Evolutionary conservation across 2,113 vertebrate genomes (phyloP).

Genomic region (human): DNA sequence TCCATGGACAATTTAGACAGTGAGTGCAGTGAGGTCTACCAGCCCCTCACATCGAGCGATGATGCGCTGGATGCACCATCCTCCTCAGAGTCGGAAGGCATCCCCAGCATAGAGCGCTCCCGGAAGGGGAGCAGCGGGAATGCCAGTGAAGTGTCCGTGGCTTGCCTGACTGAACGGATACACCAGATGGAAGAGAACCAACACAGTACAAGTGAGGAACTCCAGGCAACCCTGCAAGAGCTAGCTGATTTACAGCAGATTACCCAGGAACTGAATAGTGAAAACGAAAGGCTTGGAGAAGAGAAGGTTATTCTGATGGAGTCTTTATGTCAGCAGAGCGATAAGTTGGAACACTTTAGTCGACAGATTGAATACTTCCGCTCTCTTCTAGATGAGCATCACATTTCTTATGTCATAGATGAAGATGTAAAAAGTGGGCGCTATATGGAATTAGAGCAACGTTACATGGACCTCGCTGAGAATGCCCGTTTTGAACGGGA

Average conservation of each 20-base stretch:
- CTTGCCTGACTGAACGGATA: constrained; percentile 95
- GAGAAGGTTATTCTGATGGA: constrained; percentile 97
- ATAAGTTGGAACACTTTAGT: constrained; percentile 93
- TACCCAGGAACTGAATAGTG: constrained; percentile 95
- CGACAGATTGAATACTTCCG: constrained; percentile 94
- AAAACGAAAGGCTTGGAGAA: constrained; percentile 96
- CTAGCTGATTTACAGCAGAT: constrained; percentile 96
- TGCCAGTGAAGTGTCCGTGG: constrained; percentile 93
- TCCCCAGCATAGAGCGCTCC: constrained; percentile 90
- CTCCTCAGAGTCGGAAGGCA: constrained; percentile 92
- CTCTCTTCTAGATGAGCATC: constrained; percentile 93
- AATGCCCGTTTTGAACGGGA: constrained; percentile 95
- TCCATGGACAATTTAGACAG: constrained; percentile 96
- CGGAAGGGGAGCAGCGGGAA: constrained; percentile 93
- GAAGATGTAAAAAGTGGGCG: constrained; percentile 95
- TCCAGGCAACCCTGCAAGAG: constrained; percentile 96
- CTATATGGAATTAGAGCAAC: constrained; percentile 96
- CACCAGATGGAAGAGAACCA: constrained; percentile 99
- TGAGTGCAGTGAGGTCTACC: constrained; percentile 96
- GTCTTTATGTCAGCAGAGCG: constrained; percentile 95
- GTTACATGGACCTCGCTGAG: constrained; percentile 93
- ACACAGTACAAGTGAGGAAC: constrained; percentile 95
- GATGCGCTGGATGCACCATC: constrained; percentile 95
- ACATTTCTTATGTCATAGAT: constrained; percentile 90
- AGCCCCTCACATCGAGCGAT: constrained; percentile 94